phyloP scores from a whole-genome alignment of 1,140 invertebrate species.

The Venustaconcha ellipsiformis region DNA sequence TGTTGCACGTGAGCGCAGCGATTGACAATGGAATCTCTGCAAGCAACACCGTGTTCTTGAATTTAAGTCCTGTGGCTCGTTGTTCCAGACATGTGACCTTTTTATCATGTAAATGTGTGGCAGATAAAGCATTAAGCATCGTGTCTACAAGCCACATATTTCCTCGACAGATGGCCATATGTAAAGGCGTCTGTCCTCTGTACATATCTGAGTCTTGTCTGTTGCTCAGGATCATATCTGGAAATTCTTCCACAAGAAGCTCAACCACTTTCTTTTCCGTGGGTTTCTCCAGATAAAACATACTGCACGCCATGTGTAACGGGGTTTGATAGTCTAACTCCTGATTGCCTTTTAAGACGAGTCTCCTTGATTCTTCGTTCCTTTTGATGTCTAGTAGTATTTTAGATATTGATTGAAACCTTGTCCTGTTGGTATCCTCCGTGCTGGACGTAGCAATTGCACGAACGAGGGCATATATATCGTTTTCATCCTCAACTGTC shows the following conservation, averaged over 20 bases:
- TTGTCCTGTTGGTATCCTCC: too few species aligned
- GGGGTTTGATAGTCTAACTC: too few species aligned
- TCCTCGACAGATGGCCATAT: conserved; percentile 48
- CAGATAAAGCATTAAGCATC: conserved; percentile 17
- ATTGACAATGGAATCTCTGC: conserved; percentile 48
- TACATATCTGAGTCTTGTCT: conserved; percentile 28
- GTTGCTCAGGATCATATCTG: conserved; percentile 27
- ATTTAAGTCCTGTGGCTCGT: conserved; percentile 39
- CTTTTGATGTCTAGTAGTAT: too few species aligned
- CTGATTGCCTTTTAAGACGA: too few species aligned
- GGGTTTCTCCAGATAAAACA: too few species aligned
- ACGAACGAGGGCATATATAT: too few species aligned
- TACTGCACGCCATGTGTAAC: too few species aligned
- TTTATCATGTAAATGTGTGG: not conserved
- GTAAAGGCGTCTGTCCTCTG: conserved; percentile 47
- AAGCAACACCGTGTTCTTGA: conserved; percentile 52
- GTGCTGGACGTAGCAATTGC: too few species aligned
- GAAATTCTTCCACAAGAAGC: conserved; percentile 25
- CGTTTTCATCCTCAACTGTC: too few species aligned
- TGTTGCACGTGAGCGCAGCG: conserved; percentile 44
- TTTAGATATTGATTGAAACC: too few species aligned
- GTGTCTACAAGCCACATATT: conserved; percentile 29
- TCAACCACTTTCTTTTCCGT: conserved; percentile 17
- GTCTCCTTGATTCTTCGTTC: too few species aligned
- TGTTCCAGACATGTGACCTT: conserved; percentile 26